Conservation (phyloP, 2,797 vertebrate genomes). For the Phataginus tetradactyla region DNA sequence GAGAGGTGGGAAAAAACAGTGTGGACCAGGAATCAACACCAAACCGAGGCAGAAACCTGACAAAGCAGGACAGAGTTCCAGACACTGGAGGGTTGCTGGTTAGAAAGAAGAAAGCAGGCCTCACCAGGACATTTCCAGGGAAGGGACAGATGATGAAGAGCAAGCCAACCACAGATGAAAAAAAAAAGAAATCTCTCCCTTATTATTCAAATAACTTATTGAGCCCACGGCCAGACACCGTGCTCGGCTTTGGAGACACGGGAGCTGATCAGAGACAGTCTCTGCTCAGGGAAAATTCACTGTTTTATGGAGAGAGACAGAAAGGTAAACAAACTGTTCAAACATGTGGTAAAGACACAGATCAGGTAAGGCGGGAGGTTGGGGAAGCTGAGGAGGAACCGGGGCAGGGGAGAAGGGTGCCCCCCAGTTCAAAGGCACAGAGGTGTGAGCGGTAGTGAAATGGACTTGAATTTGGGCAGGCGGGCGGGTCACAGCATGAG, state of each 20-base stretch:
- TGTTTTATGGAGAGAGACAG: slow-evolving; percentile 21
- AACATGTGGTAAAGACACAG: not conserved
- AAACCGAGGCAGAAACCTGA: not conserved
- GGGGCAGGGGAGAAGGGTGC: not conserved
- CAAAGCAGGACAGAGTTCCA: not conserved
- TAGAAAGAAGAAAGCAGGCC: not conserved
- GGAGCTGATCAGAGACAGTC: not conserved
- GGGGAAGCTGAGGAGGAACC: not conserved
- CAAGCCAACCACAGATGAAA: not conserved
- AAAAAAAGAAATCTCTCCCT: not conserved
- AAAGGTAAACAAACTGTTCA: not conserved
- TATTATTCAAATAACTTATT: slow-evolving; percentile 32
- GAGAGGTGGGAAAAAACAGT: not conserved
- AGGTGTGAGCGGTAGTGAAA: not conserved
- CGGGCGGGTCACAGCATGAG: not conserved
- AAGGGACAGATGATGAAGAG: not conserved
- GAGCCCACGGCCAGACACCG: not conserved
- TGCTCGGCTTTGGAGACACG: not conserved
- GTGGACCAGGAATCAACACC: not conserved
- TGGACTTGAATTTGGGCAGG: too few relatives aligned
- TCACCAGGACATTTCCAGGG: slow-evolving; percentile 16
- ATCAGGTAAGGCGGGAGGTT: not conserved
- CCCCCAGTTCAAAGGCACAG: slow-evolving; percentile 68
- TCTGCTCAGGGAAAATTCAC: not conserved
- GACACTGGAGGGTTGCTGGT: not conserved